Evolutionary conservation across 2,797 vertebrate species (phyloP), one percentile per base, ranked within the genome.

Genomic region (Macropodus opercularis): DNA sequence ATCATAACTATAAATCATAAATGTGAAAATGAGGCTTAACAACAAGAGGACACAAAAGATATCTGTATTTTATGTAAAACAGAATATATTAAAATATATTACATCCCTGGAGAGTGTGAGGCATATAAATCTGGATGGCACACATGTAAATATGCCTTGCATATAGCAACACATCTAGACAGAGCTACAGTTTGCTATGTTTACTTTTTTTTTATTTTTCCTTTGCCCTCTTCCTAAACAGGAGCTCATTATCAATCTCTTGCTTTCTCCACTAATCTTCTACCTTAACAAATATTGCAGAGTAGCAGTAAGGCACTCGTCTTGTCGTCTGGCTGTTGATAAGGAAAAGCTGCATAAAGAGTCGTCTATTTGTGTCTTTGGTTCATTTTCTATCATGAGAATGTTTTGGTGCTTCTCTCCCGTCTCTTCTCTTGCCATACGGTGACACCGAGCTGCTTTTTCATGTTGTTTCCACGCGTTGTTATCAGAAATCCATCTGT

Each of bases 401-500:
- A 27, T 48, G 19, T 52, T 63, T 63, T 41, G 17, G 51, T 38
- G 22, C 51, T 47, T 55, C 17, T 60, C 31, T 46, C 48, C 3
- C 32, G 42, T 55, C 17, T 60, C 31, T 46, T 52, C 3, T 27
- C 42, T 51, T 39, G 29, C 41, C 72, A 69, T 19, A 6, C 59
- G 56, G 67, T 70, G 64, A 61, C 34, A 52, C 38, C 26, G n/a
- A 44, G 47, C 22, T 17, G 66, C 49, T 41, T 65, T 39, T 47
- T 62, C 22, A 22, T 17, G 18, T 48, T 40, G n/a, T n/a, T n/a
- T n/a, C n/a, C n/a, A n/a, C n/a, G n/a, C n/a, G 38, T 42, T 15
- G 6, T 36, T 34, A 53, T 67, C 48, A 65, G 26, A 50, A 72
- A 72, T 63, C 56, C 42, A 38, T 76, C 66, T 54, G 61, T 59